Base-by-base conservation (phyloP, 1,140 invertebrate genomes). In the Lamellibrachia luymesi region DNA sequence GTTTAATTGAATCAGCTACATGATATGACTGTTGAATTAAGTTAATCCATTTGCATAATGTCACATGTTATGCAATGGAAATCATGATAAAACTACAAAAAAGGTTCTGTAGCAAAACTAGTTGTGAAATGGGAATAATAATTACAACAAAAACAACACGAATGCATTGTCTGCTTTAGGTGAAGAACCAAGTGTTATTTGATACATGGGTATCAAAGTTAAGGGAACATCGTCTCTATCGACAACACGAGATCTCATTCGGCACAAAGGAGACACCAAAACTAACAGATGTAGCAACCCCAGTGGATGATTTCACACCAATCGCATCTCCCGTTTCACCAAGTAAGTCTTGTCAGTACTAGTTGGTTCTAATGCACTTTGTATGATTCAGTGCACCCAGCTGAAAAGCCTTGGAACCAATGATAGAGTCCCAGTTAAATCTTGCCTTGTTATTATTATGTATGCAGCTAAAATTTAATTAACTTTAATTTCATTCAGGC, bases 201-300 rank as follows among this genome's bases (percentile, higher is more conserved):
- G 96, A 97, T 49, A 97, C 97, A 92, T 98, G 98, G 98, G 97
- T 98, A 13, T 97, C 97, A 93, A 97, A 97, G 94, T 96, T 98
- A n/a, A 97, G 97, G 94, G 97, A 97, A 90, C 98, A 98, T 95
- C 96, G 98, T 25, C 96, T 98, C 27, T 98, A 98, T 95, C 96
- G 98, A 38, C 98, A 98, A 95, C 98, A 98, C 95, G 97, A 98
- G 94, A 96, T 97, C 64, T 94, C 95, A 0, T 96, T 96, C 94
- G 96, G 96, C 50, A 96, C 95, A 1, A 95, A 95, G 92, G 95
- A 96, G 90, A 94, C 95, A 25, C 95, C 96, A 49, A 95, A 95
- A 93, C 95, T 96, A 10, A 95, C 95, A 2, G 95, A 95, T 92
- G 95, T 96, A 25, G 94, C 94, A 0, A 95, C 96, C 13, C 96